phyloP scores from a whole-genome alignment of 2,797 vertebrate genomes.

The Ctenochaetus hawaiiensis region DNA sequence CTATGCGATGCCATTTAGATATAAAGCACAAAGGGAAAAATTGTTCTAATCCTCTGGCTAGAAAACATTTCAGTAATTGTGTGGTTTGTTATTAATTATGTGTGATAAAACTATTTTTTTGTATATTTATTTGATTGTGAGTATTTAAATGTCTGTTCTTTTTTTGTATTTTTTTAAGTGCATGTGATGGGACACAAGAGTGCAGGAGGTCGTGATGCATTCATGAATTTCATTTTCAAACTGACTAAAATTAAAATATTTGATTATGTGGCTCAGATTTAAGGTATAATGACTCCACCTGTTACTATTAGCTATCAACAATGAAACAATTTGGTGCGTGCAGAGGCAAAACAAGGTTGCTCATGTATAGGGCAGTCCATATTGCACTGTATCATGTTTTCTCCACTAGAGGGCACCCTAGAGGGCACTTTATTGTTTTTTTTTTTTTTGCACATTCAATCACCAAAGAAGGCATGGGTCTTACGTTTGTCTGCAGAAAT shows the following conservation, averaged over 20 bases:
- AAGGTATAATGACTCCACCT: neutral
- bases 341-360: neutral
- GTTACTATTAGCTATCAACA: too few relatives aligned
- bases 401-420: neutral
- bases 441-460: too few relatives aligned
- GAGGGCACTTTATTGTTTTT: neutral
- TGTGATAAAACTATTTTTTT: slow-evolving; percentile 10
- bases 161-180: neutral
- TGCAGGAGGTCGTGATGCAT: too few relatives aligned
- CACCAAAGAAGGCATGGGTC: neutral
- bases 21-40: neutral
- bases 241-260: neutral
- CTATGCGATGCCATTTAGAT: neutral
- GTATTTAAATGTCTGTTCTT: neutral
- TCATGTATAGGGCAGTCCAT: neutral
- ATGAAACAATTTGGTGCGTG: too few relatives aligned
- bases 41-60: neutral
- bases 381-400: neutral
- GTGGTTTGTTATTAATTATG: neutral
- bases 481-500: neutral
- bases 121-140: slow-evolving; percentile 19
- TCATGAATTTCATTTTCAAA: neutral
- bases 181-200: neutral
- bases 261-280: neutral
- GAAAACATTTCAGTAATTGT: neutral